A percentile compares a stretch with the other conserved stretches of the same genome.
Conservation (phyloP, 2,888 invertebrate genomes). For the Acronicta leporina region DNA sequence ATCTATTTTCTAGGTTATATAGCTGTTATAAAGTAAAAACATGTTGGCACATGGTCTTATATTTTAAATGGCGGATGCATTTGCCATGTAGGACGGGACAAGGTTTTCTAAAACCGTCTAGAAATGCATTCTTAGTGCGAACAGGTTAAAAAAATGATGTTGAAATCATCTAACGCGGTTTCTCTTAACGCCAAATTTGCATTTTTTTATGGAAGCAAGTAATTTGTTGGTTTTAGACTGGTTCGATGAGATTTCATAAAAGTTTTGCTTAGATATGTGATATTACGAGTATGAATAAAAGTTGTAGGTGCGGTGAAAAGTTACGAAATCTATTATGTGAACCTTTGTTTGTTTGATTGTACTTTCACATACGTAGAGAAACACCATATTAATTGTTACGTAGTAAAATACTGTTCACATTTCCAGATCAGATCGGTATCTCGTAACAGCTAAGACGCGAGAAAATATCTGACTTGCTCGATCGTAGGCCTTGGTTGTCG, state of each 20-base stretch:
- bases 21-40: slow-evolving; percentile 80
- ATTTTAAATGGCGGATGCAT: slow-evolving; percentile 81
- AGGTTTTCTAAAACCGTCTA: slow-evolving; percentile 78
- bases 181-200: slow-evolving; percentile 49
- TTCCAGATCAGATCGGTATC: too few species aligned
- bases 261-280: slow-evolving; percentile 23
- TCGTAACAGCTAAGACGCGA: too few species aligned
- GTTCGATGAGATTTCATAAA: slow-evolving; percentile 50
- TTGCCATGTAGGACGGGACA: slow-evolving; percentile 74
- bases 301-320: slow-evolving; percentile 17
- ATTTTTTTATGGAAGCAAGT: slow-evolving; percentile 52
- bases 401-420: too few species aligned
- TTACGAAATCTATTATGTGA: slow-evolving; percentile 37
- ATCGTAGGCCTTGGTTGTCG: too few species aligned
- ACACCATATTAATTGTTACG: too few species aligned
- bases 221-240: slow-evolving; percentile 50
- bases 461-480: too few species aligned
- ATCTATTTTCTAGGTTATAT: slow-evolving; percentile 82
- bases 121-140: slow-evolving; percentile 67
- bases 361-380: too few species aligned
- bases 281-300: slow-evolving; percentile 20
- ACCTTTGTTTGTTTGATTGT: slow-evolving; percentile 13
- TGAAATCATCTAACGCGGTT: slow-evolving; percentile 46
- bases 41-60: slow-evolving; percentile 73
- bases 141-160: slow-evolving; percentile 56